A percentile compares a stretch with the other conserved stretches of the same genome.
Conservation (phyloP, 2,797 vertebrate species). For the Salarias fasciatus region DNA sequence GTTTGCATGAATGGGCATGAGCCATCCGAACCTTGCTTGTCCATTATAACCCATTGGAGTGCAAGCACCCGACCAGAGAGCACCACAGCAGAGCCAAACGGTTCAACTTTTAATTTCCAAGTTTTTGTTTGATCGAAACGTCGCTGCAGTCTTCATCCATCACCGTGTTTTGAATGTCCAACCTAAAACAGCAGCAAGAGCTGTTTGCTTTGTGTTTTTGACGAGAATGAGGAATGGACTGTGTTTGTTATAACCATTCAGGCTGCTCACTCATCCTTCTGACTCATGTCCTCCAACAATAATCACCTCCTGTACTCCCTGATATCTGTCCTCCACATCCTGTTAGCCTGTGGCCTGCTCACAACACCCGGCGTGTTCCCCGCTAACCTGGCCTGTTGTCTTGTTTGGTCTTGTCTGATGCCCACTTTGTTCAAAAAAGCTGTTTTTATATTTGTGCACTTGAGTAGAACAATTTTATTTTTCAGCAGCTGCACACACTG, state of each 20-base stretch:
- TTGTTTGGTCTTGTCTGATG: slow-evolving; percentile 36
- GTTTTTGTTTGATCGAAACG: slow-evolving; percentile 12
- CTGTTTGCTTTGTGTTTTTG: slow-evolving; percentile 62
- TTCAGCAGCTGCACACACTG: slow-evolving; percentile 20
- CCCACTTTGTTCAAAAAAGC: slow-evolving; percentile 24
- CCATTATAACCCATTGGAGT: slow-evolving; percentile 73
- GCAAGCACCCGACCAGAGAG: slow-evolving; percentile 42
- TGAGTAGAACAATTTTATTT: slow-evolving; percentile 39
- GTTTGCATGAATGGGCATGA: slow-evolving; percentile 85
- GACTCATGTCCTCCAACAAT: slow-evolving; percentile 63
- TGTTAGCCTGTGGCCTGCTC: slow-evolving; percentile 49
- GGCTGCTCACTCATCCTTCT: slow-evolving; percentile 67
- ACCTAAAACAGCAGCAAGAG: slow-evolving; percentile 46
- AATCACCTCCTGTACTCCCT: slow-evolving; percentile 56
- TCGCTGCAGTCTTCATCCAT: slow-evolving; percentile 1
- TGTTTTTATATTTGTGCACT: slow-evolving; percentile 26
- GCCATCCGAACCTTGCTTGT: slow-evolving; percentile 85
- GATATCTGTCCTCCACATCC: slow-evolving; percentile 43
- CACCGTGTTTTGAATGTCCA: slow-evolving; percentile 30
- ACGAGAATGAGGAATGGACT: slow-evolving; percentile 70
- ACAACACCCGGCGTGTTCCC: slow-evolving; percentile 45
- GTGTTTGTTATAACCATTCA: slow-evolving; percentile 64
- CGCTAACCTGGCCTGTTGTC: slow-evolving; percentile 55
- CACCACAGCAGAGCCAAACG: slow-evolving; percentile 24
- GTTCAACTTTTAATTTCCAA: slow-evolving; percentile 3